Evolutionary conservation across 1,140 invertebrate genomes (phyloP), one percentile per base, ranked within the genome.

Genomic region (Homalodisca vitripennis): DNA sequence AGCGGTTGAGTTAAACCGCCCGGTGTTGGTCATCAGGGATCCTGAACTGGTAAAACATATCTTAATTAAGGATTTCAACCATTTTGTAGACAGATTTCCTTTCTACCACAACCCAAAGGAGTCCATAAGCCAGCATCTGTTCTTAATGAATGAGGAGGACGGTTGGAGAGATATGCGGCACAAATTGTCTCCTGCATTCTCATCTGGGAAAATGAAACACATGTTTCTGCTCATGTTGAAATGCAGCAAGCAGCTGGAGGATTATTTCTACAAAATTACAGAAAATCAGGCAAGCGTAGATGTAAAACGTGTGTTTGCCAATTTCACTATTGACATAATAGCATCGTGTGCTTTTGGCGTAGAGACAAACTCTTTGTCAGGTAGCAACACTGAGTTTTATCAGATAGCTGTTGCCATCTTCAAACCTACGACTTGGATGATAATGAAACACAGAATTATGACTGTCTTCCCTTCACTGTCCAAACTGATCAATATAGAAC

Each of bases 171-270:
- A 82, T 51, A 78, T 88, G 24, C 77, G 87, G 48, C 78, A 81
- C 10, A 83, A 87, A n/a, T n/a, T n/a, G n/a, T n/a, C n/a, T n/a
- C n/a, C n/a, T n/a, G n/a, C n/a, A n/a, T n/a, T n/a, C n/a, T 67
- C 83, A 31, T 83, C 83, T 0, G 82, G 82, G 3, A 88, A 88
- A 76, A 81, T 89, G 73, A 86, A 84, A 72, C 81, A 75, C 14
- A 85, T 85, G 83, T 85, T 83, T 72, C 76, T 79, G 63, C 79
- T 80, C n/a, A 81, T 85, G 48, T 78, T 81, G 2, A 73, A 80
- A 6, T 79, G 82, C 68, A 78, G 14, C 14, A 26, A 55, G 29
- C 24, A 70, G 22, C 26, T 69, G 2, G 17, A 51, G 29, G 47
- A 71, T 2, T 48, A 69, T 46, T 6, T 69, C 3, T 27, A 65